Evolutionary conservation across 2,888 invertebrate genomes (phyloP).

Genomic region (Sesia bembeciformis): DNA sequence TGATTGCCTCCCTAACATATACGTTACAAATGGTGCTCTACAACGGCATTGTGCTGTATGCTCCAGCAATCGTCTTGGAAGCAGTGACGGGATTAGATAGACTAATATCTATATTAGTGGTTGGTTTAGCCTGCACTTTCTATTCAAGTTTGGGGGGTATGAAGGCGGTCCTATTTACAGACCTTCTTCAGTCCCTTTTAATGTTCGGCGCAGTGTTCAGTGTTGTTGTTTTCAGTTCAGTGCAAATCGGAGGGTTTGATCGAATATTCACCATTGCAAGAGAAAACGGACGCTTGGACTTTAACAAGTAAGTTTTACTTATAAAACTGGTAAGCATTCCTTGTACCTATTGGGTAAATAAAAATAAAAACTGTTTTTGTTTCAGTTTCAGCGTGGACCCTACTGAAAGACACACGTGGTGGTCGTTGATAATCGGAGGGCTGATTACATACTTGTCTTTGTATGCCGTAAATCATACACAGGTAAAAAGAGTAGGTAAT

Average conservation of each 20-base stretch:
- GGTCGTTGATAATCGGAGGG: conserved; percentile 87
- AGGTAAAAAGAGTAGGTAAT: conserved; percentile 26
- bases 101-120: conserved; percentile 81
- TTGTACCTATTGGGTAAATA: not conserved
- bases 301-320: conserved; percentile 74
- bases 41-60: conserved; percentile 94
- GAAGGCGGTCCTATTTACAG: conserved; percentile 92
- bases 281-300: conserved; percentile 80
- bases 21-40: conserved; percentile 92
- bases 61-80: conserved; percentile 92
- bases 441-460: conserved; percentile 84
- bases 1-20: conserved; percentile 88
- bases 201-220: conserved; percentile 90
- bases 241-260: conserved; percentile 80
- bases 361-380: not conserved
- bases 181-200: conserved; percentile 86
- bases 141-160: conserved; percentile 92
- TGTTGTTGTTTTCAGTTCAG: conserved; percentile 82
- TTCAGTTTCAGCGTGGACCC: conserved; percentile 84
- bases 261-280: conserved; percentile 82
- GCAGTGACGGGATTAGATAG: conserved; percentile 87
- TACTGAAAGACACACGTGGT: conserved; percentile 88
- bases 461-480: conserved; percentile 92
- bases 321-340: not conserved
- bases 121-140: conserved; percentile 87